Percentiles rank a stretch among this genome's conserved stretches.
phyloP scores from a whole-genome alignment of 2,888 invertebrate genomes.

The Gymnocheta viridis region DNA sequence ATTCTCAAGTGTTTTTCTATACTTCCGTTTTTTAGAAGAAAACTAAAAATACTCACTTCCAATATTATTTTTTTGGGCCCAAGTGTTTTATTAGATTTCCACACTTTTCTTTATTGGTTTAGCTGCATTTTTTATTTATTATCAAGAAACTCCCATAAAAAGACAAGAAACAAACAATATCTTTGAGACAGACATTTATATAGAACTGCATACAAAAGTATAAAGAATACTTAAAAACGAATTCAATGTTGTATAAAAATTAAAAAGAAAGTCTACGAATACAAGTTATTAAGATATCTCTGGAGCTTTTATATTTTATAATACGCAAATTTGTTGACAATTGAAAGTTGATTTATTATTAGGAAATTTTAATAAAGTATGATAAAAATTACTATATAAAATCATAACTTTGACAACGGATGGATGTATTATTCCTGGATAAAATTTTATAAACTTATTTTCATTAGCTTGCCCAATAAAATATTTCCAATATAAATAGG shows the following conservation, averaged over 20 bases:
- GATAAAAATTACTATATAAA: no score
- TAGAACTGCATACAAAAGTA: not conserved
- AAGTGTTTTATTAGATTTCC: constrained; percentile 72
- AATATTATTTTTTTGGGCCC: constrained; percentile 51
- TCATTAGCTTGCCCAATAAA: no score
- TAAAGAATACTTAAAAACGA: not conserved
- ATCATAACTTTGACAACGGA: no score
- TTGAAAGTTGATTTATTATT: no score
- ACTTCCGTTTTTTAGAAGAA: constrained; percentile 4
- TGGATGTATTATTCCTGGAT: no score
- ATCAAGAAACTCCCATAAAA: constrained; percentile 38
- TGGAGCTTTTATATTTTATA: not conserved
- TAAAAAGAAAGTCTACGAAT: not conserved
- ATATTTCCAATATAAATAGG: no score
- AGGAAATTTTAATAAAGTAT: no score
- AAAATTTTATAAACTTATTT: no score
- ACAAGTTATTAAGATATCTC: not conserved
- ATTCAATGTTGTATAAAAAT: not conserved
- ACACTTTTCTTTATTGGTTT: constrained; percentile 72
- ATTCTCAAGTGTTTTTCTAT: constrained; percentile 59
- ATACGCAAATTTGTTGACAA: not conserved
- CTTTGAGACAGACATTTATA: not conserved
- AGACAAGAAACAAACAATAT: constrained; percentile 34
- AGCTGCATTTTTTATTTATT: constrained; percentile 72
- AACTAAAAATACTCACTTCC: not conserved